Percentiles rank a stretch among this genome's conserved stretches.
These are phyloP conservation scores for Drosophila birchii DNA, from an alignment of 2,888 invertebrate genomes.

Conservation along the genomic window DNA sequence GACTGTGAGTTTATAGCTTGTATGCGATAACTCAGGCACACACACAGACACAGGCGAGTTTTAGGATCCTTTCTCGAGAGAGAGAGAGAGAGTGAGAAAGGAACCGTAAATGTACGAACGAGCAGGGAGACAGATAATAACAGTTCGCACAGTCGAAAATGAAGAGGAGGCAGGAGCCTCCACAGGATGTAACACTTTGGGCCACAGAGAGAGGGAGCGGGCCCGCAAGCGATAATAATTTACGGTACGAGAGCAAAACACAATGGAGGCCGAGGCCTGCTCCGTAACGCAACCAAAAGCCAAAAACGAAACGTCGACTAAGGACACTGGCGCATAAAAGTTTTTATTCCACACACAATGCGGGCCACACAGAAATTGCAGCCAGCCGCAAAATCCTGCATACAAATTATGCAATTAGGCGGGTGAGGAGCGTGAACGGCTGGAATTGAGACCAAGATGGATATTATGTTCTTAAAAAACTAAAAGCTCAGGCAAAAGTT, in stretches of 20 bases:
- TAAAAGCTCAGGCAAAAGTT: constrained; percentile 51
- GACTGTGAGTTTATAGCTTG: constrained; percentile 76
- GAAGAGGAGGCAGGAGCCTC: constrained; percentile 28
- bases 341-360: constrained; percentile 51
- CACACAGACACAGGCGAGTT: constrained; percentile 27
- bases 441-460: constrained; percentile 39
- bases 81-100: constrained; percentile 6
- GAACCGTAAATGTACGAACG: constrained; percentile 46
- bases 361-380: constrained; percentile 46
- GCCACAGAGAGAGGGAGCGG: constrained; percentile 17
- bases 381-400: constrained; percentile 76
- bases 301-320: constrained; percentile 38
- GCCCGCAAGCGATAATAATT: constrained; percentile 72
- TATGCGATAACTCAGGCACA: constrained; percentile 69
- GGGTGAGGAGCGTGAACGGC: constrained; percentile 10
- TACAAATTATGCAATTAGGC: constrained; percentile 84
- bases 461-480: constrained; percentile 55
- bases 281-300: constrained; percentile 36
- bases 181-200: constrained; percentile 47
- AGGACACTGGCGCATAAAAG: constrained; percentile 47
- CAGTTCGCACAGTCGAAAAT: constrained; percentile 67
- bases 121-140: constrained; percentile 70
- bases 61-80: constrained; percentile 16
- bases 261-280: constrained; percentile 53
- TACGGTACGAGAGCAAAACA: constrained; percentile 64